Percentiles rank a stretch among this genome's conserved stretches.
These are phyloP conservation scores for Galerucella nymphaeae DNA, from an alignment of 2,888 invertebrate species.

Conservation along the genomic window DNA sequence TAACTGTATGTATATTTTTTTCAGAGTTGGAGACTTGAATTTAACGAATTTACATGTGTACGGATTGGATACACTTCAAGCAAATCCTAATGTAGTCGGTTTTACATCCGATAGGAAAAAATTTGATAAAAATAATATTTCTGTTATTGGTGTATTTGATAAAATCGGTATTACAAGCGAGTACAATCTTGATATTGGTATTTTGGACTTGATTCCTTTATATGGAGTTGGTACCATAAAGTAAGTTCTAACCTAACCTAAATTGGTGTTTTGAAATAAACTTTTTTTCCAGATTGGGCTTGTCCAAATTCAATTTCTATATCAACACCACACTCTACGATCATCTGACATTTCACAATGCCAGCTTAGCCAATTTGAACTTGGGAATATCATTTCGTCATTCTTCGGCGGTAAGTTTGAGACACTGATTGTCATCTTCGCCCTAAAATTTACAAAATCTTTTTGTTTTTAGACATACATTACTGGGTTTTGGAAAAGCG, in stretches of 20 bases:
- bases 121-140: not conserved
- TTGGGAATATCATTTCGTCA: not conserved
- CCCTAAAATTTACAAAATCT: too few relatives aligned
- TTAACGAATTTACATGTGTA: not conserved
- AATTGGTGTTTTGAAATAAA: too few relatives aligned
- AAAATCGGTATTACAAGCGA: not conserved
- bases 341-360: not conserved
- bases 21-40: constrained; percentile 6
- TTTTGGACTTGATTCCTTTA: not conserved
- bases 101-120: not conserved
- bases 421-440: too few relatives aligned
- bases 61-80: constrained; percentile 1
- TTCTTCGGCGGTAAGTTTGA: not conserved
- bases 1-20: not conserved
- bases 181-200: constrained; percentile 10
- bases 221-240: not conserved
- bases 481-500: not conserved
- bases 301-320: not conserved
- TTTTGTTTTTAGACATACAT: not conserved
- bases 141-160: not conserved
- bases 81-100: not conserved
- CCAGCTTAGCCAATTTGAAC: not conserved
- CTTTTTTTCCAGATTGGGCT: not conserved
- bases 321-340: not conserved
- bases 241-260: too few relatives aligned